Base-by-base conservation (phyloP, 2,888 invertebrate species). In the Terebella lapidaria region DNA sequence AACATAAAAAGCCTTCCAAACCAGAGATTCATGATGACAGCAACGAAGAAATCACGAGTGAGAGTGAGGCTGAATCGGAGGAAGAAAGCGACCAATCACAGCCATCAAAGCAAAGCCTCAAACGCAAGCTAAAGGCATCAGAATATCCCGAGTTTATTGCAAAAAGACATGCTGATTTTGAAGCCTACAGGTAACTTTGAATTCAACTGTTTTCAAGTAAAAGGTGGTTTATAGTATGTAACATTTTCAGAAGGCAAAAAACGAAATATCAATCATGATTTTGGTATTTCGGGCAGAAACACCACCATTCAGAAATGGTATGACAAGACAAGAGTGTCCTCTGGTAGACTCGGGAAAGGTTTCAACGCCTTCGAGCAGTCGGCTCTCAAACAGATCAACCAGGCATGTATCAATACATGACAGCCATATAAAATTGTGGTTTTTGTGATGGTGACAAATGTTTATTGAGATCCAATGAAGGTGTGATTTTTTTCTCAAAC, bases 231-330 rank as follows among this genome's bases (percentile, higher is more conserved):
- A n/a, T n/a, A n/a, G n/a, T n/a, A n/a, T n/a, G n/a, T n/a, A n/a
- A n/a, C n/a, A n/a, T n/a, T n/a, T n/a, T n/a, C n/a, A n/a, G n/a
- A n/a, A n/a, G n/a, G n/a, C n/a, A n/a, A n/a, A n/a, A n/a, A n/a
- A n/a, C n/a, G n/a, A n/a, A n/a, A n/a, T n/a, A n/a, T n/a, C n/a
- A n/a, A n/a, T n/a, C n/a, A n/a, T n/a, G n/a, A n/a, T n/a, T n/a
- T n/a, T n/a, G n/a, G n/a, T n/a, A n/a, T n/a, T n/a, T n/a, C n/a
- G n/a, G n/a, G 10, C 49, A 49, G 49, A 22, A 49, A 49, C 24
- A 22, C 10, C 49, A 49, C 49, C 10, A 49, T 49, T 62, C 88
- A 92, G 70, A 94, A 94, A 78, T 96, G 96, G 96, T 90, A 94
- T 81, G 93, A 94, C 64, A 93, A 93, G 80, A 95, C 94, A 0